Base-by-base conservation (phyloP, 2,888 invertebrate genomes). In the Coelinius sp. region DNA sequence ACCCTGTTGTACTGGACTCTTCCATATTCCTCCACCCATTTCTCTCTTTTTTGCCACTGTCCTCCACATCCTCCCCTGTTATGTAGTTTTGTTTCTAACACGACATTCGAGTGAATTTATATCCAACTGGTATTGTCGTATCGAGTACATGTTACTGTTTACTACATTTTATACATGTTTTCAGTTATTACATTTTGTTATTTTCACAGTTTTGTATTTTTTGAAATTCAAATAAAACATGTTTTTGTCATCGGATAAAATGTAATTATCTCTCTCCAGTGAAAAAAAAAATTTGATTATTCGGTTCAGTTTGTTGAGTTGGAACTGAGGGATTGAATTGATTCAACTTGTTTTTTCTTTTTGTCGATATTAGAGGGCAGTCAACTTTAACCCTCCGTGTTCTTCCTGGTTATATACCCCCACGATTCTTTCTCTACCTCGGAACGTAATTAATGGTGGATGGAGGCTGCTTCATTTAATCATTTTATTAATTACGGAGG, bases 401-500 rank as follows among this genome's bases (percentile, higher is more conserved):
- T 12, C 12, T 8, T 38, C 12, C 52, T 49, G 35, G 31, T 35
- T 62, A 35, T 59, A 41, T 25, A 49, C 53, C 46, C 41, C 53
- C 20, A 44, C 62, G 14, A 46, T 59, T 66, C 66, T 52, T 67
- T 27, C 22, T 52, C 59, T 68, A 17, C 49, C 68, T 52, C 20
- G 10, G 14, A 52, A 63, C 68, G 76, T 82, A 79, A 83, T 82
- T 83, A 82, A 82, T 81, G 78, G 76, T 72, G 53, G 74, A 71
- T 70, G 75, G 76, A 75, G 78, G 78, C 76, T 73, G 76, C 76
- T 77, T 77, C 80, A 76, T 78, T 81, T 79, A 80, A 80, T 78
- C 81, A 80, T 82, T 83, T 83, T 83, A 83, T 81, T 83, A 82
- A 83, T 83, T 79, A 80, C 77, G 72, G 67, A 75, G 77, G 72